These are phyloP conservation scores for Osmerus mordax DNA, from an alignment of 2,113 vertebrate species.

Conservation along the genomic window DNA sequence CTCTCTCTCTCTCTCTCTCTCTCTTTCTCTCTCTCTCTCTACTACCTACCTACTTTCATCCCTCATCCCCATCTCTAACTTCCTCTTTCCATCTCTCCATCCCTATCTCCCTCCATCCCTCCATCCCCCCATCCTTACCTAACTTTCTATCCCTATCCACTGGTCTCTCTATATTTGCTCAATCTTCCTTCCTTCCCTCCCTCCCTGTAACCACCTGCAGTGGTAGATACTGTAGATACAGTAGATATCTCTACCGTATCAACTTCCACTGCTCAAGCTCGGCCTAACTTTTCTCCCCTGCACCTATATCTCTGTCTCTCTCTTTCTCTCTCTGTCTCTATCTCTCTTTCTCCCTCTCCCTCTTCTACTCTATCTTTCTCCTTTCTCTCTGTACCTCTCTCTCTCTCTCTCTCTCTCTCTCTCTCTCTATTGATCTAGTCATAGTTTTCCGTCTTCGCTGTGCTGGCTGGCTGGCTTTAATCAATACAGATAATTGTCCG, in stretches of 20 bases:
- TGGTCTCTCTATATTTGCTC: too few relatives aligned
- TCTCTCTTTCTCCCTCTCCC: slow-evolving; percentile 34
- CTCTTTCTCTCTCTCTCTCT: slow-evolving; percentile 24
- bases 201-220: not conserved
- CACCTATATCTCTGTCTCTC: not conserved
- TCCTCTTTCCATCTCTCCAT: not conserved
- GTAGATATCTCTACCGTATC: slow-evolving; percentile 25
- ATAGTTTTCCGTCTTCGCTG: slow-evolving; percentile 77
- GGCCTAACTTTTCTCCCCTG: slow-evolving; percentile 19
- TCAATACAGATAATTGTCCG: slow-evolving; percentile 85
- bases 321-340: not conserved
- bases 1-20: too few relatives aligned
- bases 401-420: slow-evolving; percentile 40
- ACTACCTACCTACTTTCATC: slow-evolving; percentile 10
- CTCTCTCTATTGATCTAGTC: slow-evolving; percentile 76
- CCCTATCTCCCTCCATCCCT: not conserved
- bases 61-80: not conserved
- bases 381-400: slow-evolving; percentile 34
- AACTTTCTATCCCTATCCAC: not conserved
- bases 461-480: slow-evolving; percentile 79
- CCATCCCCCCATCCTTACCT: not conserved
- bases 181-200: not conserved
- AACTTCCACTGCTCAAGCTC: slow-evolving; percentile 21
- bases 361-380: slow-evolving; percentile 39
- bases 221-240: too few relatives aligned